Evolutionary conservation across 1,140 invertebrate species (phyloP).

Genomic region (Asbolus verrucosus): DNA sequence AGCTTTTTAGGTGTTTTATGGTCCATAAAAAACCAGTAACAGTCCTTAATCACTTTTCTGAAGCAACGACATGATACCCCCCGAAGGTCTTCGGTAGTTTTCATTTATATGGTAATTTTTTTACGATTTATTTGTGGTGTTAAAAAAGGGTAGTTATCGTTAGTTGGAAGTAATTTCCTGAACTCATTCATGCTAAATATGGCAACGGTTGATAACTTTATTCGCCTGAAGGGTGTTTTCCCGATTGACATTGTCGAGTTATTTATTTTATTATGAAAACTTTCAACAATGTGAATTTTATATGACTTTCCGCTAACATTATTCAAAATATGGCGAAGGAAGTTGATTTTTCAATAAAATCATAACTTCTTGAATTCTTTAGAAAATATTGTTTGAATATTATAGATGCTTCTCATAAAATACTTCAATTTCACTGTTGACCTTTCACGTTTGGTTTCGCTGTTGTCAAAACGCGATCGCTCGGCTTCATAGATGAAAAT

Average conservation of each 20-base stretch:
- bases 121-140: conserved; percentile 36
- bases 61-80: conserved; percentile 21
- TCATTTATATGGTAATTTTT: conserved; percentile 38
- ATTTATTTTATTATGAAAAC: no score
- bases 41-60: conserved; percentile 26
- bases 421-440: conserved; percentile 6
- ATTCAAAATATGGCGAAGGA: conserved; percentile 7
- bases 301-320: conserved; percentile 7
- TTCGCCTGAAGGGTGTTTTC: no score
- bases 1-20: conserved; percentile 3
- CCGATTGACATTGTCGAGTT: no score
- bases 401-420: conserved; percentile 18
- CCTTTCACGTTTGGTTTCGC: conserved; percentile 10
- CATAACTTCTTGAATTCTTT: conserved; percentile 4
- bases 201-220: no score
- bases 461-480: conserved; percentile 10
- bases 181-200: no score
- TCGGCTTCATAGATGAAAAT: conserved; percentile 14
- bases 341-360: conserved; percentile 32
- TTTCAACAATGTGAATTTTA: background rate
- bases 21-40: conserved; percentile 4
- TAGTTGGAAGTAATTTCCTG: conserved; percentile 22
- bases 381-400: conserved; percentile 21
- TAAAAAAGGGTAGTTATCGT: conserved; percentile 16
- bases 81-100: conserved; percentile 7